Evolutionary conservation across 2,113 vertebrate genomes (phyloP), one percentile per base, ranked within the genome.

Genomic region (Neotoma lepida): DNA sequence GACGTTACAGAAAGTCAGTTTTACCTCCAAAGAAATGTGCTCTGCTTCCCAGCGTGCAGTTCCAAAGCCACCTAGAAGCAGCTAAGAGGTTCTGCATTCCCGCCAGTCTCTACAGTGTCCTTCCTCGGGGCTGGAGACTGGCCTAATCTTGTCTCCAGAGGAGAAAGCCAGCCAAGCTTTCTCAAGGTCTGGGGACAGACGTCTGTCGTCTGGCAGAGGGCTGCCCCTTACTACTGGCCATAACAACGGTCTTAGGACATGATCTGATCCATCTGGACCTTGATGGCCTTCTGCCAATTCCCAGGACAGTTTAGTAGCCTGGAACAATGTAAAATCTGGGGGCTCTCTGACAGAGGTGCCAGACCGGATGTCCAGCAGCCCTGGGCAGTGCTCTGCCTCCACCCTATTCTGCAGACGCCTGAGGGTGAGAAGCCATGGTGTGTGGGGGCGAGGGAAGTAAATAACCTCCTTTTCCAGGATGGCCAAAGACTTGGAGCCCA

Each of bases 301-400:
- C 80, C 85, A 49, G 70, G 84, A 80, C 78, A 66, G 68, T 74
- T 64, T 71, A 44, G 35, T 58, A 18, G 58, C 87, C 89, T 44
- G 24, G 9, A 68, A 93, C 90, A 81, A 91, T 81, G 49, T 68
- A 63, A 90, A 96, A 80, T 92, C 82, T 70, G 49, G 95, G 93
- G 78, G 22, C 5, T 61, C 68, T 86, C 71, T 46, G 61, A 74
- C 68, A 71, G 49, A 89, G 81, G 63, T 0, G 6, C 88, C 58
- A 91, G 78, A 91, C 89, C 58, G 93, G 96, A 97, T 86, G 58
- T 95, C 89, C 95, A 49, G 41, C 71, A 9, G 81, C 77, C 88
- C 80, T 90, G 18, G 86, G 70, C 90, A 41, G 94, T 33, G 10
- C 51, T 76, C 64, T 56, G 1, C 80, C 90, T 86, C 78, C 35